Evolutionary conservation across 2,888 invertebrate genomes (phyloP).

Genomic region (Matsumyia berberina): DNA sequence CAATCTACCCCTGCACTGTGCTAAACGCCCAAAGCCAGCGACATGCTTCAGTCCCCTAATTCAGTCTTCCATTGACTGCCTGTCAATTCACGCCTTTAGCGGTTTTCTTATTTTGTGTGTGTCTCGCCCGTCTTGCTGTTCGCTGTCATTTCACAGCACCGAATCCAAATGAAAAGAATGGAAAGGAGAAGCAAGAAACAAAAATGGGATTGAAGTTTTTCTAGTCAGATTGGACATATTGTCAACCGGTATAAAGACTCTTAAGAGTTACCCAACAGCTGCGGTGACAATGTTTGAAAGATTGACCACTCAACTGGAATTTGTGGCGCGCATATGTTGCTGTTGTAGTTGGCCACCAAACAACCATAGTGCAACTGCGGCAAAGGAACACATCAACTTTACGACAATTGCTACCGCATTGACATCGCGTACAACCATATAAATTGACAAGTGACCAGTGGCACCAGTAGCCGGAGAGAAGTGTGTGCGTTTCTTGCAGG

Average conservation of each 20-base stretch:
- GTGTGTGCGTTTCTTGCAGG: slow-evolving; percentile 23
- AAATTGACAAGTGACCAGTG: slow-evolving; percentile 66
- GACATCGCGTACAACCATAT: slow-evolving; percentile 69
- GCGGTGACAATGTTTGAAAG: slow-evolving; percentile 72
- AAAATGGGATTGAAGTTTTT: slow-evolving; percentile 12
- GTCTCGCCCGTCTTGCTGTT: slow-evolving; percentile 10
- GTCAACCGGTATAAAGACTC: slow-evolving; percentile 65
- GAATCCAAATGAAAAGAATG: slow-evolving; percentile 57
- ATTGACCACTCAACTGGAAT: slow-evolving; percentile 75
- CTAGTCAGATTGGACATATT: slow-evolving; percentile 73
- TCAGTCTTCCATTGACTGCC: slow-evolving; percentile 51
- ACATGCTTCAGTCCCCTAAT: slow-evolving; percentile 46
- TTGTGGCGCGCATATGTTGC: slow-evolving; percentile 60
- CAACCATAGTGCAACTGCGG: slow-evolving; percentile 25
- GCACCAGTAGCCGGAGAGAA: slow-evolving; percentile 10
- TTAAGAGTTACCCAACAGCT: slow-evolving; percentile 69
- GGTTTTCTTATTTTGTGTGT: slow-evolving; percentile 20
- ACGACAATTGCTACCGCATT: slow-evolving; percentile 71
- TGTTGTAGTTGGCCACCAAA: slow-evolving; percentile 5
- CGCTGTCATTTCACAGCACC: slow-evolving; percentile 64
- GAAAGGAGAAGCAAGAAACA: slow-evolving; percentile 10
- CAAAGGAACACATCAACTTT: slow-evolving; percentile 58
- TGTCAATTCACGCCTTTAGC: slow-evolving; percentile 60
- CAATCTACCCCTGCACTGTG: slow-evolving; percentile 6
- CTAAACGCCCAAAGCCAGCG: slow-evolving; percentile 10